Evolutionary conservation across 2,797 vertebrate species (phyloP).

Genomic region (Leptatherina wallacei): DNA sequence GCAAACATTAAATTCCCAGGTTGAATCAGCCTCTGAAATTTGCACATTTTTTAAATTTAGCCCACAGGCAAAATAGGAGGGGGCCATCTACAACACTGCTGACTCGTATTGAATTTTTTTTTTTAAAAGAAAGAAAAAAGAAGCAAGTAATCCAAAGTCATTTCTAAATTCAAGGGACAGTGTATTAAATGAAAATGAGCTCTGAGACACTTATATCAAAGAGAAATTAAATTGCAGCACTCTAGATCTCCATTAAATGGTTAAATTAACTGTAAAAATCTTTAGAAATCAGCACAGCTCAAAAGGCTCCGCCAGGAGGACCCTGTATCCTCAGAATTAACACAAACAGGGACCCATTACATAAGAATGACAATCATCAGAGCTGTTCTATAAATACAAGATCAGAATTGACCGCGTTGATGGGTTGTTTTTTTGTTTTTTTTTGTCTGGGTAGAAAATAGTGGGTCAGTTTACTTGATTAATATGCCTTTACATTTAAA

Average conservation of each 20-base stretch:
- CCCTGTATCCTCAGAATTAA: conserved; percentile 31
- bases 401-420: conserved; percentile 49
- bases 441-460: conserved; percentile 46
- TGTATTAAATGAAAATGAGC: conserved; percentile 31
- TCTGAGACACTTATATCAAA: conserved; percentile 36
- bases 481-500: conserved; percentile 33
- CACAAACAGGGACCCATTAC: conserved; percentile 35
- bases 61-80: conserved; percentile 45
- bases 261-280: conserved; percentile 22
- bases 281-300: conserved; percentile 13
- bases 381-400: conserved; percentile 49
- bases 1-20: conserved; percentile 59
- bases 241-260: conserved; percentile 18
- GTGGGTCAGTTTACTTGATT: conserved; percentile 74
- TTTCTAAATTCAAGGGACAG: conserved; percentile 36
- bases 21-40: conserved; percentile 40
- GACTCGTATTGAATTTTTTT: conserved; percentile 42
- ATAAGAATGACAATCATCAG: conserved; percentile 22
- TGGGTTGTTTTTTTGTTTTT: conserved; percentile 16
- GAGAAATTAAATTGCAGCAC: conserved; percentile 38
- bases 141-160: conserved; percentile 14
- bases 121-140: conserved; percentile 37
- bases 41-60: conserved; percentile 35
- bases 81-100: conserved; percentile 55
- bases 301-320: conserved; percentile 21